Base-by-base conservation (phyloP, 35 echinoderm and acorn worm species). In the Holothuria glaberrima region DNA sequence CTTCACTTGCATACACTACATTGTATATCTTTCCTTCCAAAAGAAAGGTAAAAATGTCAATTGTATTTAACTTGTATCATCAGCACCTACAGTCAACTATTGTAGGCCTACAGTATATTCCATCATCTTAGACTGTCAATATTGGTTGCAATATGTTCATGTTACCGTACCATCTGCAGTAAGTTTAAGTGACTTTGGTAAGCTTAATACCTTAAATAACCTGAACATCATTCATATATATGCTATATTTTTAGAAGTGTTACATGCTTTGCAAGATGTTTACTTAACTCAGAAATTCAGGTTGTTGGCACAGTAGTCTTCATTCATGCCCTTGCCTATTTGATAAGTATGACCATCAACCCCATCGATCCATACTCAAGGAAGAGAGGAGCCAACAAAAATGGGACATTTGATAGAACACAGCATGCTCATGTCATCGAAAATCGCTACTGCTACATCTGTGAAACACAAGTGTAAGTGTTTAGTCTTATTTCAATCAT, bases 381-480 rank as follows among this genome's bases (percentile, higher is more conserved):
- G 2, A 81, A 86, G 48, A 83, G 87, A 56, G 31, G 56, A 12
- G 81, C 80, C 18, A 74, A 90, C 31, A 75, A 86, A 30, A 95
- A 79, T 34, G 91, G 90, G 7, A 57, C 48, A 9, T 99, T 99
- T 93, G 93, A 99, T 64, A 90, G 97, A 83, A 80, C 69, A 22
- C 90, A 90, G 83, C 93, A 99, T 76, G 31, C 88, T 16, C 97
- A 99, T 86, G 97, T 99, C 31, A 99, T 99, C 48, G 97, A 99
- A 60, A 99, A 98, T 46, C 90, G 77, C 50, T 93, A 94, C 74
- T 99, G 97, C 91, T 99, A 95, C 64, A 65, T 99, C 46, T 99
- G 97, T 74, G 97, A 99, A 86, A 90, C 89, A 25, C 69, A 95
- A 91, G 90, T 99, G 97, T 99, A 93, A 99, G 97, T 94, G 73